Evolutionary conservation across 2,797 vertebrate species (phyloP), one percentile per base, ranked within the genome.

Genomic region (Enteromius unitaeniatus): DNA sequence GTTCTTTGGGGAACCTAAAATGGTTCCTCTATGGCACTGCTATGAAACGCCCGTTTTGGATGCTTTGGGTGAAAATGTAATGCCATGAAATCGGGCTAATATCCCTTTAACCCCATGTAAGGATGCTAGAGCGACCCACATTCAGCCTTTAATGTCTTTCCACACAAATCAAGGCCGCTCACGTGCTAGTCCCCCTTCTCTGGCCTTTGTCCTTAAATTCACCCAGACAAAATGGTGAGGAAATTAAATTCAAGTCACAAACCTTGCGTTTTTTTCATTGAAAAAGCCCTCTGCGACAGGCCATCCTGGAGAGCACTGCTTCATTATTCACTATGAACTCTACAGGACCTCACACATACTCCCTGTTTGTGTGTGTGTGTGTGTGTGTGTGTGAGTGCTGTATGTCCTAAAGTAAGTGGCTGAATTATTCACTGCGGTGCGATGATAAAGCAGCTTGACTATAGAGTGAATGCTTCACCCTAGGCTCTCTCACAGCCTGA

Each of bases 371-470:
- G 70, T 79, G 47, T 28, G 14, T 40, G 47, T 80, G 78, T 86
- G 78, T 86, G 60, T 65, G n/a, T 84, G 76, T 78, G 28, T 53
- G 28, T 60, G 69, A 69, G 78, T 72, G 34, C 60, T n/a, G 42
- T 53, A 58, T 80, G 87, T 70, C 47, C 87, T 88, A 89, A 91
- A 88, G 91, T 89, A 93, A 92, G 90, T 89, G 90, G 88, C 95
- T 96, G 92, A 96, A 96, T 96, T 95, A 97, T 96, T 97, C 93
- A 96, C 93, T 91, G 91, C 91, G 91, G 93, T 93, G 92, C 90
- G 92, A 92, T 92, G 92, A 95, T 92, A 93, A 95, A 93, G 91
- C 94, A 94, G 95, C 96, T 95, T 94, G 89, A 89, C 77, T 78
- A 93, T 89, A 87, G 93, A 95, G 28, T 34, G 91, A 60, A 47